phyloP scores from a whole-genome alignment of 1,140 invertebrate species.

The Drosophila prosaltans region DNA sequence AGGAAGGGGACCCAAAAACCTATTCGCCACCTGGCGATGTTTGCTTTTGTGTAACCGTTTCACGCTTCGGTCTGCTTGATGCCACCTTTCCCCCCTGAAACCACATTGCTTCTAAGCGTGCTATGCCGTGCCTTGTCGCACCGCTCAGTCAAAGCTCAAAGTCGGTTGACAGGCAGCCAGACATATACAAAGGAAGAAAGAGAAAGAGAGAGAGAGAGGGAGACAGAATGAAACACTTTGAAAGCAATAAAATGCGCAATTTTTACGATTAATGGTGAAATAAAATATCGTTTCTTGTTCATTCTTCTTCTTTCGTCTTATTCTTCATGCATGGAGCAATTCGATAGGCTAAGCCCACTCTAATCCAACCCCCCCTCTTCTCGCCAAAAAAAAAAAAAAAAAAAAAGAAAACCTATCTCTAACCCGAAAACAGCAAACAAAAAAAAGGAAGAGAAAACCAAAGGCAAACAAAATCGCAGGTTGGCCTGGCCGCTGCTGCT shows the following conservation, averaged over 20 bases:
- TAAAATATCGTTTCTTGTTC: conserved; percentile 50
- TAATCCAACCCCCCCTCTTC: background rate
- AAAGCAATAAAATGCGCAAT: conserved; percentile 69
- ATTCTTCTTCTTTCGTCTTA: background rate
- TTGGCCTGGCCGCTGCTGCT: background rate
- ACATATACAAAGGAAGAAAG: conserved; percentile 1
- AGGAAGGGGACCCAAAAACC: background rate
- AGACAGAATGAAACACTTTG: conserved; percentile 43
- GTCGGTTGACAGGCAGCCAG: conserved; percentile 24
- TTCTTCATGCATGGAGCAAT: conserved; percentile 9
- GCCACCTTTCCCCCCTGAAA: conserved; percentile 33
- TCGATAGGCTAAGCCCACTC: background rate
- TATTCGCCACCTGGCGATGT: conserved; percentile 37
- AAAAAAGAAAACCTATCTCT: no score
- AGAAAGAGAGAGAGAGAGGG: conserved; percentile 14
- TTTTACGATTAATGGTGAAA: conserved; percentile 70
- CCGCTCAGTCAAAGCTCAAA: conserved; percentile 34
- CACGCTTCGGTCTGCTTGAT: conserved; percentile 36
- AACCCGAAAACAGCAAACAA: background rate
- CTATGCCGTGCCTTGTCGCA: background rate
- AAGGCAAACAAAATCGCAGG: conserved; percentile 34
- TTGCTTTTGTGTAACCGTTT: conserved; percentile 35
- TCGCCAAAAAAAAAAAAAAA: no score
- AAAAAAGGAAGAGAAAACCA: background rate
- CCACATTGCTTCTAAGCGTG: conserved; percentile 2